Conservation (phyloP, 2,888 invertebrate species). For the Tribolium freemani region DNA sequence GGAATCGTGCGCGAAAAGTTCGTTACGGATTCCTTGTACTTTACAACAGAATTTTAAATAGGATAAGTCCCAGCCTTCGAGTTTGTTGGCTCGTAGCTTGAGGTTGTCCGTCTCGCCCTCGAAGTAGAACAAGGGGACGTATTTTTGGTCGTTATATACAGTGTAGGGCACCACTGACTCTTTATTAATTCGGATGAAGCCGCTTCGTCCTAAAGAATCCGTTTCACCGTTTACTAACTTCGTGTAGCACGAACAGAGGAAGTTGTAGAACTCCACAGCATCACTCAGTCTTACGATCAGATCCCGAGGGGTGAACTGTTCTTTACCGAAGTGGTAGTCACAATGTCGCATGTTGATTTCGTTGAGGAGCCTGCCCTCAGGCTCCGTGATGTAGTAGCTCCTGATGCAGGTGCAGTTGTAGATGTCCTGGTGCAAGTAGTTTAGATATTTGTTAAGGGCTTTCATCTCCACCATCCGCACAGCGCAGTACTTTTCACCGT, state of each 20-base stretch:
- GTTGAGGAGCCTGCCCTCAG: constrained; percentile 89
- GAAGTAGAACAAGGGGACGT: constrained; percentile 92
- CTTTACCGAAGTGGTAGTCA: constrained; percentile 90
- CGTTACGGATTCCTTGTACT: constrained; percentile 92
- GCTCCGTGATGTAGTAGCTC: constrained; percentile 93
- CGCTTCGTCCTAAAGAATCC: constrained; percentile 84
- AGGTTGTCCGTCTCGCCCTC: constrained; percentile 94
- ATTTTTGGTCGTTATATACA: constrained; percentile 84
- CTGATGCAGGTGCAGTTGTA: constrained; percentile 92
- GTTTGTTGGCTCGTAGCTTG: constrained; percentile 86
- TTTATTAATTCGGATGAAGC: constrained; percentile 92
- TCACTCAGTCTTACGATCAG: constrained; percentile 90
- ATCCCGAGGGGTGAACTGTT: constrained; percentile 89
- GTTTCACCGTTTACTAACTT: constrained; percentile 82
- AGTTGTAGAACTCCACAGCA: constrained; percentile 91
- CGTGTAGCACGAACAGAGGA: constrained; percentile 90
- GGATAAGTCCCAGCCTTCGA: constrained; percentile 93
- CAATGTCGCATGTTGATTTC: constrained; percentile 95
- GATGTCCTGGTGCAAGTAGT: constrained; percentile 89
- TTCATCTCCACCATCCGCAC: constrained; percentile 95
- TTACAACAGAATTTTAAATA: constrained; percentile 96
- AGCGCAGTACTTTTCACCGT: constrained; percentile 90
- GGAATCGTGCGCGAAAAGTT: constrained; percentile 90
- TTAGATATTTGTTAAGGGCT: constrained; percentile 89
- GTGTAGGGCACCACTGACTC: constrained; percentile 95